Percentiles rank a stretch among this genome's conserved stretches.
These are phyloP conservation scores for Xanthia togata DNA, from an alignment of 2,888 invertebrate species.

Conservation along the genomic window DNA sequence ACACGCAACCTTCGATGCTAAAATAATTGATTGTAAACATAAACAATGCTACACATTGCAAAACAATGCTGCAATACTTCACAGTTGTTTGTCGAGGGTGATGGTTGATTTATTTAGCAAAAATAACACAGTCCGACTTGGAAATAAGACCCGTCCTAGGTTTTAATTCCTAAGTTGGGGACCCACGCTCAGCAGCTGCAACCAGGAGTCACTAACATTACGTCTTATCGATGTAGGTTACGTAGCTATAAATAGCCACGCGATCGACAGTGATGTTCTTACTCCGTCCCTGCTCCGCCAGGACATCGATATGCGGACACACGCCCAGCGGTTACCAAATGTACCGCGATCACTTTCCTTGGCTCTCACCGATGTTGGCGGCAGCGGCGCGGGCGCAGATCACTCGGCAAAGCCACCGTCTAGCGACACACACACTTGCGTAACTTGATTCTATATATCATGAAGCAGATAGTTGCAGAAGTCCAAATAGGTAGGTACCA, in stretches of 20 bases:
- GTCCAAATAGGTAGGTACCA: conserved; percentile 2
- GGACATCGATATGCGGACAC: conserved; percentile 74
- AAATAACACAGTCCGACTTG: too few relatives aligned
- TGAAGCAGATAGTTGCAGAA: conserved; percentile 31
- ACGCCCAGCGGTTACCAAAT: conserved; percentile 81
- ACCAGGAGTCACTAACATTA: neutral
- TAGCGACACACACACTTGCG: conserved; percentile 54
- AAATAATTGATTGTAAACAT: neutral
- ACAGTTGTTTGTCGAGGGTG: neutral
- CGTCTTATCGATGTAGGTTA: neutral
- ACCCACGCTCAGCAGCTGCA: neutral
- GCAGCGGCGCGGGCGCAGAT: conserved; percentile 40
- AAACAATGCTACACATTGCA: neutral
- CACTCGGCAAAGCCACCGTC: conserved; percentile 52
- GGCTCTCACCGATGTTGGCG: conserved; percentile 78
- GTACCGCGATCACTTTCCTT: conserved; percentile 85
- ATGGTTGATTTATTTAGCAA: neutral
- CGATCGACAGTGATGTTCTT: neutral
- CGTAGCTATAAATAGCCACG: neutral
- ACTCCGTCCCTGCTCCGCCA: conserved; percentile 71
- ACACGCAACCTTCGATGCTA: neutral
- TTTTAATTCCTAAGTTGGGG: neutral
- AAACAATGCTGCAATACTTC: neutral
- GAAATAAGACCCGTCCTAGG: neutral
- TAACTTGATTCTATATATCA: conserved; percentile 46